These are phyloP conservation scores for Calidris pugnax DNA, from an alignment of 2,113 vertebrate species.

Conservation along the genomic window DNA sequence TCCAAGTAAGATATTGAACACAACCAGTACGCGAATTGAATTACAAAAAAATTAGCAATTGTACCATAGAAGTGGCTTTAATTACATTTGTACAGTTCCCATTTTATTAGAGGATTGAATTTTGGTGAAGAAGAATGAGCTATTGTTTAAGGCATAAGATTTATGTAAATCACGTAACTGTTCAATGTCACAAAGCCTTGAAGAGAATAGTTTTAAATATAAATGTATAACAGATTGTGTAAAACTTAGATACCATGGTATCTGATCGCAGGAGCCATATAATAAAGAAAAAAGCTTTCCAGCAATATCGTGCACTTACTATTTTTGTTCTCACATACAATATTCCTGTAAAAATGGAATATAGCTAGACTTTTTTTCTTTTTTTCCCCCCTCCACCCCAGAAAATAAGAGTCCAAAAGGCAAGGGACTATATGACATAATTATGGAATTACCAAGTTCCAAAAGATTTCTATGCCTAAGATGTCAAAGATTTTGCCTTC, in stretches of 20 bases:
- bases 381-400: accelerated
- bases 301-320: background rate
- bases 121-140: background rate
- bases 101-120: background rate
- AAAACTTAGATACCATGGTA: background rate
- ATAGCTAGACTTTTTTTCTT: background rate
- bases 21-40: background rate
- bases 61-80: background rate
- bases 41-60: background rate
- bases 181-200: background rate
- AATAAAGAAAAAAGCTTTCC: background rate
- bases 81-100: background rate
- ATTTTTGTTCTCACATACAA: background rate
- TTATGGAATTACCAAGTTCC: background rate
- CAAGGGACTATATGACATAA: background rate
- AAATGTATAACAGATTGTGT: background rate
- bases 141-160: background rate
- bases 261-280: background rate
- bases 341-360: background rate
- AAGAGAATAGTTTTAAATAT: background rate
- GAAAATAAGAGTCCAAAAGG: background rate
- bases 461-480: background rate
- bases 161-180: background rate
- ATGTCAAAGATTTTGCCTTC: background rate
- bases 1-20: background rate